Evolutionary conservation across 2,888 invertebrate genomes (phyloP).

Genomic region (Hyles lineata): DNA sequence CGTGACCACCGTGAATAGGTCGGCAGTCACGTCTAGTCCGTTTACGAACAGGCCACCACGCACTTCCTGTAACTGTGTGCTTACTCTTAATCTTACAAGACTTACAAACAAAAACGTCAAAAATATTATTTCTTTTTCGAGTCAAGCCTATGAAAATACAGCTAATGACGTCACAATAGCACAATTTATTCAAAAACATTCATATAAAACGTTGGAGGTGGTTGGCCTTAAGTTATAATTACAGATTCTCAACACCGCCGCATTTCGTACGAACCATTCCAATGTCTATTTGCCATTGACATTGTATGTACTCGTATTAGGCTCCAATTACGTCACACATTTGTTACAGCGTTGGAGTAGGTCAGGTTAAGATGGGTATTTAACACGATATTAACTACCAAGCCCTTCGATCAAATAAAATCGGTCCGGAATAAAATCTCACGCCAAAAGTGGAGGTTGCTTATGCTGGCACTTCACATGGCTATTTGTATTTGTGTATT

Average conservation of each 20-base stretch:
- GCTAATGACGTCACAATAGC: background rate
- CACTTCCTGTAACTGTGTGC: too few relatives aligned
- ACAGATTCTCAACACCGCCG: conserved; percentile 6
- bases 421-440: too few relatives aligned
- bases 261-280: conserved; percentile 7
- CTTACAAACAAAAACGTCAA: background rate
- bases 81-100: too few relatives aligned
- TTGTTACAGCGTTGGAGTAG: conserved; percentile 5
- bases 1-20: too few relatives aligned
- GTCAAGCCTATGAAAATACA: background rate
- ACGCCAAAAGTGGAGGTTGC: too few relatives aligned
- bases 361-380: background rate
- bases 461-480: too few relatives aligned
- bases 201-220: background rate
- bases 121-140: background rate
- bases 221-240: conserved; percentile 18
- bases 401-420: too few relatives aligned
- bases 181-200: conserved; percentile 12
- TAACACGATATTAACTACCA: too few relatives aligned
- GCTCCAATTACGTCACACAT: background rate
- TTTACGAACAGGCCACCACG: too few relatives aligned
- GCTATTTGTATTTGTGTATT: too few relatives aligned
- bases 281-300: conserved; percentile 23
- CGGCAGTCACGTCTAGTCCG: too few relatives aligned
- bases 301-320: conserved; percentile 10